Conservation (phyloP, 37 sponge, comb jelly and placozoan genomes). For the Hormiphora californensis region DNA sequence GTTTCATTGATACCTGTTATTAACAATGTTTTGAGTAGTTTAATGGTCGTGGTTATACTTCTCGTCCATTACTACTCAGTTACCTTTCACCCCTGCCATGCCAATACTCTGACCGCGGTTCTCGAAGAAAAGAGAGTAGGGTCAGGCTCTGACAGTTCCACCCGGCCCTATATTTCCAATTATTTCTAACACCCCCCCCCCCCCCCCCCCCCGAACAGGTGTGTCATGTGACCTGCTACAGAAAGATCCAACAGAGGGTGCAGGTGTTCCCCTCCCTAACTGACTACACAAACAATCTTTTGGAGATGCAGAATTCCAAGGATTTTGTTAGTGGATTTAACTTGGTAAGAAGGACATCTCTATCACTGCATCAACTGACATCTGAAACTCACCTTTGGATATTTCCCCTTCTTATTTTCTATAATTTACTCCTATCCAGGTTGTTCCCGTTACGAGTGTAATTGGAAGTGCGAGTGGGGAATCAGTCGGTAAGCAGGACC, state of each 20-base stretch:
- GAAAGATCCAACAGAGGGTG: not conserved
- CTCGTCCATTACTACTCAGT: no score
- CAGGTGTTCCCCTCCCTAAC: not conserved
- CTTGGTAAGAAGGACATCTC: no score
- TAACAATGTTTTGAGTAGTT: no score
- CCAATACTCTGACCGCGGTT: no score
- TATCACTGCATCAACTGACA: not conserved
- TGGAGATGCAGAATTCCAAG: slow-evolving; percentile 3
- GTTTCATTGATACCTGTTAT: no score
- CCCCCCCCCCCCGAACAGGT: not conserved
- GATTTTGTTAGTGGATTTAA: not conserved
- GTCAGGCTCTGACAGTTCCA: no score
- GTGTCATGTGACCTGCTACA: not conserved
- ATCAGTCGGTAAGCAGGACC: not conserved
- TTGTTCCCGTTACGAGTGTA: no score
- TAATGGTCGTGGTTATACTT: no score
- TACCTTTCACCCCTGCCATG: no score
- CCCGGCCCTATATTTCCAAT: not conserved
- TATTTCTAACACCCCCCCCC: not conserved
- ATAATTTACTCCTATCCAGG: no score
- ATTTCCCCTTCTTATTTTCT: no score
- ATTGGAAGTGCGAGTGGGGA: not conserved
- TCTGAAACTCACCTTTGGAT: not conserved
- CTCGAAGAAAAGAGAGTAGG: no score
- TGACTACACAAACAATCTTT: slow-evolving; percentile 6